A percentile compares a stretch with the other conserved stretches of the same genome.
Evolutionary conservation across 2,888 invertebrate genomes (phyloP).

Genomic region (Phengaris arion): DNA sequence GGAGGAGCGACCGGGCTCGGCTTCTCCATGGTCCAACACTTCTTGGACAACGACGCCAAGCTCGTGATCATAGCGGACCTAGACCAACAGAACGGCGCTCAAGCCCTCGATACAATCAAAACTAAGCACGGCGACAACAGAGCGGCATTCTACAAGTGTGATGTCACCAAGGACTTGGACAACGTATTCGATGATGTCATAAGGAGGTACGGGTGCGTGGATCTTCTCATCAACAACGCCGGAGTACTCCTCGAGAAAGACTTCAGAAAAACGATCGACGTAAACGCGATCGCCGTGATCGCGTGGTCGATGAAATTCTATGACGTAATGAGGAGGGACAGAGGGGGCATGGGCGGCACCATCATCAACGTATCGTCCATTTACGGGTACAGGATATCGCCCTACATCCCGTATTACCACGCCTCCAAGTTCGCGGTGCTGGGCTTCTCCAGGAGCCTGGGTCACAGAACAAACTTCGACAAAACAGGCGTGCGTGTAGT

Average conservation of each 20-base stretch:
- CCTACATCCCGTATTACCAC: constrained; percentile 73
- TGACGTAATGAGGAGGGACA: constrained; percentile 74
- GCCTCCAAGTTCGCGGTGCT: constrained; percentile 76
- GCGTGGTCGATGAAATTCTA: constrained; percentile 69
- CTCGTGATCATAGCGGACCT: constrained; percentile 49
- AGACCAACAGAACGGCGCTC: constrained; percentile 53
- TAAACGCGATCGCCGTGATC: constrained; percentile 51
- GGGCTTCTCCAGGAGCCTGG: constrained; percentile 61
- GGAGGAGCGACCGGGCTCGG: constrained; percentile 79
- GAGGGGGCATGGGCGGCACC: constrained; percentile 77
- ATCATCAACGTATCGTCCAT: constrained; percentile 81
- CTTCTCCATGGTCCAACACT: constrained; percentile 61
- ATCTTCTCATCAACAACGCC: constrained; percentile 60
- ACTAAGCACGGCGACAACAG: constrained; percentile 54
- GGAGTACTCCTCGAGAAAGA: constrained; percentile 46
- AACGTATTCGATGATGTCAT: constrained; percentile 47
- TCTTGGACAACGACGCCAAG: constrained; percentile 59
- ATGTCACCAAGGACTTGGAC: constrained; percentile 67
- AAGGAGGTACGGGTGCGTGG: constrained; percentile 48
- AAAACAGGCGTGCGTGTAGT: constrained; percentile 66
- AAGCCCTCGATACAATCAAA: constrained; percentile 60
- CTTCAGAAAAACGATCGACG: constrained; percentile 43
- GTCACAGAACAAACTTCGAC: constrained; percentile 50
- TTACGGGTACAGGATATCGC: constrained; percentile 68
- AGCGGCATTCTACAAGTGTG: constrained; percentile 63